Conservation (phyloP, 2,888 invertebrate species). For the Griposia aprilina region DNA sequence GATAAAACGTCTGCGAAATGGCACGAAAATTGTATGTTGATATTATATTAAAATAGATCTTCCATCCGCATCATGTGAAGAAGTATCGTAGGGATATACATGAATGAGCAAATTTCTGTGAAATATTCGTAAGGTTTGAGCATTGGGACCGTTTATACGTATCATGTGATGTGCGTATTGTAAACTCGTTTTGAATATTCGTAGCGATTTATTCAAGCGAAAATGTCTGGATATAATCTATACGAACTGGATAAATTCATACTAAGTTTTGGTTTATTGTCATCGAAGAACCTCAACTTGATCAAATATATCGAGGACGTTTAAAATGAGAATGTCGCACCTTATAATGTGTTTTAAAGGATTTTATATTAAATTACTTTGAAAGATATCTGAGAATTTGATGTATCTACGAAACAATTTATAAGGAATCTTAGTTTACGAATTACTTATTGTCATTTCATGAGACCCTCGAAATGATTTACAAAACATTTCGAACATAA, state of each 20-base stretch:
- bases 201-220: constrained; percentile 42
- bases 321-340: constrained; percentile 8
- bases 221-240: constrained; percentile 21
- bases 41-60: constrained; percentile 26
- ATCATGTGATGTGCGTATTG: constrained; percentile 30
- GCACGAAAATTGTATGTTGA: constrained; percentile 3
- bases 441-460: constrained; percentile 37
- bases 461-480: constrained; percentile 31
- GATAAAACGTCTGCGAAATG: constrained; percentile 20
- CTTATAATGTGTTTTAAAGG: constrained; percentile 25
- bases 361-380: constrained; percentile 24
- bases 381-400: constrained; percentile 16
- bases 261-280: constrained; percentile 42
- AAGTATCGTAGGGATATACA: constrained; percentile 8
- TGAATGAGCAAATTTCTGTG: constrained; percentile 18
- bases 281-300: constrained; percentile 23
- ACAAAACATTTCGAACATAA: constrained; percentile 45
- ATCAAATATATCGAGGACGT: constrained; percentile 23
- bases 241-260: constrained; percentile 32
- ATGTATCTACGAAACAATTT: constrained; percentile 26
- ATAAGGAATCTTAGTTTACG: constrained; percentile 14
- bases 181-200: constrained; percentile 30
- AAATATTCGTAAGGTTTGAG: constrained; percentile 19
- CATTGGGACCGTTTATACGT: constrained; percentile 15
- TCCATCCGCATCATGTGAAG: neutral